Conservation (phyloP, 2,113 vertebrate species). For the Melanocharis versteri region DNA sequence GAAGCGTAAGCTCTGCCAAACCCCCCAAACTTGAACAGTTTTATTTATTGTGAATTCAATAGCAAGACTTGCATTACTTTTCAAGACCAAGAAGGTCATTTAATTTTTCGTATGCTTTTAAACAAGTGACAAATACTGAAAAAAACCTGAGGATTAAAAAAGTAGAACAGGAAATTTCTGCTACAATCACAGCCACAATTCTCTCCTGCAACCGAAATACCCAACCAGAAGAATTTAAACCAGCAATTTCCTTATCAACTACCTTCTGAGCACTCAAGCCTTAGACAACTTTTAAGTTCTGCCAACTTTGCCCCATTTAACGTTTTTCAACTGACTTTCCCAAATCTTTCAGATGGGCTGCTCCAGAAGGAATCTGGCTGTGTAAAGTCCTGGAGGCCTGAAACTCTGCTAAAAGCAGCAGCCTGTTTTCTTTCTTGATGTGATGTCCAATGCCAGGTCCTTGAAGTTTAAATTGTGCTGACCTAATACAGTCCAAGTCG, state of each 20-base stretch:
- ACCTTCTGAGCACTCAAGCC: slow-evolving; percentile 25
- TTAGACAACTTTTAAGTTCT: slow-evolving; percentile 29
- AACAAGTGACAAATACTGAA: slow-evolving; percentile 3
- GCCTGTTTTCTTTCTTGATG: slow-evolving; percentile 53
- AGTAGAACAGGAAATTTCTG: neutral
- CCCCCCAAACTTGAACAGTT: neutral
- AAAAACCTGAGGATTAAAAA: neutral
- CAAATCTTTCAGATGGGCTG: slow-evolving; percentile 50
- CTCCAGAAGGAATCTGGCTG: slow-evolving; percentile 58
- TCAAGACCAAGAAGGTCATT: neutral
- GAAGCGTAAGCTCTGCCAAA: neutral
- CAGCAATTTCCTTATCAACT: slow-evolving; percentile 9
- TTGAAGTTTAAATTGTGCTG: slow-evolving; percentile 58
- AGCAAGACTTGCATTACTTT: slow-evolving; percentile 30
- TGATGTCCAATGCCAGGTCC: slow-evolving; percentile 42
- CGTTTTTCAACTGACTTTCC: slow-evolving; percentile 23
- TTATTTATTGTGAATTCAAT: slow-evolving; percentile 37
- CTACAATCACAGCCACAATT: slow-evolving; percentile 4
- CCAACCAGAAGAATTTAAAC: neutral
- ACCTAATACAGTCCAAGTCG: slow-evolving; percentile 50
- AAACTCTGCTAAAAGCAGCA: slow-evolving; percentile 45
- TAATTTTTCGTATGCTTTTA: neutral
- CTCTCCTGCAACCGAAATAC: slow-evolving; percentile 32
- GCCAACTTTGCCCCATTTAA: slow-evolving; percentile 29
- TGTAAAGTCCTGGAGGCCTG: slow-evolving; percentile 51